Conservation (phyloP, 2,888 invertebrate genomes). For the Caenorhabditis angaria region DNA sequence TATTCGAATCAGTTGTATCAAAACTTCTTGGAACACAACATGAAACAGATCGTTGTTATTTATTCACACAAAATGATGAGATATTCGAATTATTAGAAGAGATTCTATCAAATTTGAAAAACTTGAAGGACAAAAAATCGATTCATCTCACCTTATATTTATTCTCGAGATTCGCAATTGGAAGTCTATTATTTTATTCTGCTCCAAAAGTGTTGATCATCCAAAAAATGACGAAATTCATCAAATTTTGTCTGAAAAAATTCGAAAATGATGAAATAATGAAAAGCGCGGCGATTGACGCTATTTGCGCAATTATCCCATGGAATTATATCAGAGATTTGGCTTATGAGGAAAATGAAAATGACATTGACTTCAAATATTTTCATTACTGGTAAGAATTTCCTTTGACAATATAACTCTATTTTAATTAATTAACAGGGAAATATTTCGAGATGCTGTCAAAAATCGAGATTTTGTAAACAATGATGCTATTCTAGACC, state of each 20-base stretch:
- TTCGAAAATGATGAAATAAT: conserved; percentile 23
- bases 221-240: conserved; percentile 17
- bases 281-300: conserved; percentile 27
- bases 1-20: conserved; percentile 23
- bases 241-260: conserved; percentile 12
- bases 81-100: conserved; percentile 16
- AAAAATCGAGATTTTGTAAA: not conserved
- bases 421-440: no score
- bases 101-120: not conserved
- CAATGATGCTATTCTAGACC: not conserved
- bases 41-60: conserved; percentile 27
- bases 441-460: not conserved
- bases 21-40: conserved; percentile 19
- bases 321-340: conserved; percentile 23
- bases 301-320: conserved; percentile 23
- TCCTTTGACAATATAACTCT: not conserved
- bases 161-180: conserved; percentile 29
- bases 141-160: conserved; percentile 26
- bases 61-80: conserved; percentile 20
- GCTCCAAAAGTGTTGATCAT: conserved; percentile 6
- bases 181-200: conserved; percentile 15
- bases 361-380: not conserved
- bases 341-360: not conserved
- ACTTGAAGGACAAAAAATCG: conserved; percentile 3
- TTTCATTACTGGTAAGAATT: not conserved